Evolutionary conservation across 2,797 vertebrate genomes (phyloP), one percentile per base, ranked within the genome.

Genomic region (Chelon labrosus): DNA sequence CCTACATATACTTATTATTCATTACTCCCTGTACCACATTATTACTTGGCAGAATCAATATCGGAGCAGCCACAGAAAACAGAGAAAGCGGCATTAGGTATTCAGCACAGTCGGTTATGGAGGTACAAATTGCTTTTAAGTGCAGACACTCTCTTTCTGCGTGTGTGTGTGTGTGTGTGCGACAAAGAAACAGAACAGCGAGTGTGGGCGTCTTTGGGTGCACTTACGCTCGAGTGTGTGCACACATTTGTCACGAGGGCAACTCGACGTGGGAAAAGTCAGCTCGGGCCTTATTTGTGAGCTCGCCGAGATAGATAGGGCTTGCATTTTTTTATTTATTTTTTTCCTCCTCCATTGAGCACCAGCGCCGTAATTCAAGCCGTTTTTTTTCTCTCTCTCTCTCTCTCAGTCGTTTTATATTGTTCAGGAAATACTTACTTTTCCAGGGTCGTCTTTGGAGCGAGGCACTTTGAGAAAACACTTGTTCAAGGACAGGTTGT

Each of bases 391-490:
- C 7, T 35, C 7, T 35, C 7, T 35, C 7, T 7, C 3, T 35
- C 7, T 35, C 3, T 35, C 31, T 71, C 71, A 68, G 71, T 68
- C 11, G 5, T 50, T 25, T 64, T 41, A 66, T 41, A 78, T 79
- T 84, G 83, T 76, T 88, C 54, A 52, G 65, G 77, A 83, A 65
- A 80, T 76, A 92, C 92, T 89, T 94, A 96, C 96, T 95, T 97
- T 97, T 90, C 96, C 96, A 19, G 96, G 96, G 89, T 96, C 96
- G 80, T 97, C 96, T 94, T 96, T 96, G 83, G 96, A 97, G 88
- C 96, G 95, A 96, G 96, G 96, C 94, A 97, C 96, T 96, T 96
- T 96, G 90, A 97, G 95, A 91, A 96, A 97, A 94, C 96, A 96
- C 92, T 96, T 96, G 90, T 96, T 96, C 93, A 96, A 89, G 67